Evolutionary conservation across 1,140 invertebrate genomes (phyloP), one percentile per base, ranked within the genome.

Genomic region (Subanguina moxae): DNA sequence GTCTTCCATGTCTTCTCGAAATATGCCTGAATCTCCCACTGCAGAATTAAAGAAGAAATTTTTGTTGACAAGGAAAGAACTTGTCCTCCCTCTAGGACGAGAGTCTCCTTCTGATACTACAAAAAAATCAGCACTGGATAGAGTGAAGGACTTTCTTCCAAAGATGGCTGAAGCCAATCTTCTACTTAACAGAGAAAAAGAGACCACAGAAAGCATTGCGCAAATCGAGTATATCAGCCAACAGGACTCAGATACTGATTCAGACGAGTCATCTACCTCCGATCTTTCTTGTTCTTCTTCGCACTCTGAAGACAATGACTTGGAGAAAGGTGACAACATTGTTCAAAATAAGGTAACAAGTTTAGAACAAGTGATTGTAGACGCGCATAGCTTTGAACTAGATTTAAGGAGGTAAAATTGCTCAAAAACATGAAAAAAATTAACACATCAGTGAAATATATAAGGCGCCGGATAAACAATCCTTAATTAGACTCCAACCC

Each of bases 71-170:
- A 38, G 32, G 11, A 38, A 38, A 19, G 19, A 19, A 43, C 8
- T 38, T 19, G 25, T 17, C 46, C n/a, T 27, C 25, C 42, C 23
- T 25, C 21, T 63, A 9, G 21, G n/a, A 62, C 11, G 11, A 62
- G 30, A 57, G 3, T 28, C 11, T 3, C 11, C 21, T 5, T 28
- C 52, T 23, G 3, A 5, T 57, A 28, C 23, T 28, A 17, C 5
- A n/a, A 52, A 7, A 15, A 52, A 15, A 21, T 67, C 62, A 15
- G n/a, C 63, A 21, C 38, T 67, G 30, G 66, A 62, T 11, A 17
- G 66, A 48, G n/a, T 64, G 8, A 46, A 57, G 13, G 23, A 70
- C n/a, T 67, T 67, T 67, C 21, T 67, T 58, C 66, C 66, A 7
- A 25, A 42, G 28, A 67, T 67, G 43, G 59, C 59, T n/a, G 65